phyloP scores from a whole-genome alignment of 2,113 vertebrate genomes.

The Malaclemys terrapin region DNA sequence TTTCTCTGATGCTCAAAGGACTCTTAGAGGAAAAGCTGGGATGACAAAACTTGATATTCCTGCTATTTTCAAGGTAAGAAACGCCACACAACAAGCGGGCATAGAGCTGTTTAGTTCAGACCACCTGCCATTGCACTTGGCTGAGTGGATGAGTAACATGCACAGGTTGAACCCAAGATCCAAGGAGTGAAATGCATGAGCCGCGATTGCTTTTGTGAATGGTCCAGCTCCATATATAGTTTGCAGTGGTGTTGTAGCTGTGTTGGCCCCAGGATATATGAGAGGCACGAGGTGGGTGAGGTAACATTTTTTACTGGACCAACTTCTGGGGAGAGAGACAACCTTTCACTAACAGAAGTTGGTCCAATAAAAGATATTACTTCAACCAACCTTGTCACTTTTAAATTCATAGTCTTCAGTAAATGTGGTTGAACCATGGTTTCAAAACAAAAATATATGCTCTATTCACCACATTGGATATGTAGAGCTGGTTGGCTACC shows the following conservation, averaged over 20 bases:
- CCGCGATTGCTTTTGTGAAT: background rate
- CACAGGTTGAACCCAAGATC: background rate
- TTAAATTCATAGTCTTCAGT: background rate
- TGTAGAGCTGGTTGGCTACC: background rate
- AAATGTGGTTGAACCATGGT: background rate
- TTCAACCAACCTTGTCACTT: background rate
- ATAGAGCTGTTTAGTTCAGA: background rate
- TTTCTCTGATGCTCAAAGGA: background rate
- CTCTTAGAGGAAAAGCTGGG: background rate
- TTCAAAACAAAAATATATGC: background rate
- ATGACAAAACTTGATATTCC: background rate
- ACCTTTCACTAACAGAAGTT: background rate
- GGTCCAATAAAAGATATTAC: background rate
- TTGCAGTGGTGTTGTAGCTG: background rate
- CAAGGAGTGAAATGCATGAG: background rate
- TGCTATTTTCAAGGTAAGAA: background rate
- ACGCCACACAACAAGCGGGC: background rate
- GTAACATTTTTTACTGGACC: background rate
- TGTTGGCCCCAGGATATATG: background rate
- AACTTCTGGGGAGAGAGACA: background rate
- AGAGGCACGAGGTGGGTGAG: background rate
- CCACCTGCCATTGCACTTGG: background rate
- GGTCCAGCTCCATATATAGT: background rate
- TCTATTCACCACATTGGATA: background rate
- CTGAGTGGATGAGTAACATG: background rate